phyloP scores from a whole-genome alignment of 2,888 invertebrate species.

The Pelosia muscerda region DNA sequence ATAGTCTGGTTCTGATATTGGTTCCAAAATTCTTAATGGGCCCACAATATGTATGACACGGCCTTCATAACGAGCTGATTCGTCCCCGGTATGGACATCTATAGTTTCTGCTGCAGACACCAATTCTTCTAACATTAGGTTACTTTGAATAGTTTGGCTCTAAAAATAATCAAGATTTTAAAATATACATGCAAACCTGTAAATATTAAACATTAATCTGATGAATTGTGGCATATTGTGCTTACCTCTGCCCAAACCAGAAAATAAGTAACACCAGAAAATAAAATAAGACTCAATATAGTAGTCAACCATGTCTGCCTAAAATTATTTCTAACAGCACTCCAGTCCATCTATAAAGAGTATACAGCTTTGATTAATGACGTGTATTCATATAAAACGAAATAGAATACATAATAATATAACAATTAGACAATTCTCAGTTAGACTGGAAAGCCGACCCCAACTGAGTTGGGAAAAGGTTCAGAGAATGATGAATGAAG shows the following conservation, averaged over 20 bases:
- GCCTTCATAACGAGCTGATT: slow-evolving; percentile 90
- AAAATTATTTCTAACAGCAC: slow-evolving; percentile 85
- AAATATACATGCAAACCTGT: not conserved
- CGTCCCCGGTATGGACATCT: slow-evolving; percentile 90
- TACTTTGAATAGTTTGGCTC: slow-evolving; percentile 93
- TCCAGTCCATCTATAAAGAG: slow-evolving; percentile 72
- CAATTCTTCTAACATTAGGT: slow-evolving; percentile 93
- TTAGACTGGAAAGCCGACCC: too few relatives aligned
- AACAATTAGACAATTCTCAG: too few relatives aligned
- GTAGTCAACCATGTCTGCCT: slow-evolving; percentile 91
- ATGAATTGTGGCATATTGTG: not conserved
- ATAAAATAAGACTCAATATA: slow-evolving; percentile 89
- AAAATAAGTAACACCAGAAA: slow-evolving; percentile 89
- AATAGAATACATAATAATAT: not conserved
- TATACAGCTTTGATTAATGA: not conserved
- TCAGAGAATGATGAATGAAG: too few relatives aligned
- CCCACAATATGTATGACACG: slow-evolving; percentile 93
- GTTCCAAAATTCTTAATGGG: slow-evolving; percentile 91
- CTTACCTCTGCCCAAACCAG: slow-evolving; percentile 95
- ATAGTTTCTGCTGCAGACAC: slow-evolving; percentile 82
- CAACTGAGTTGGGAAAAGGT: too few relatives aligned
- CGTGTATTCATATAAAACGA: not conserved
- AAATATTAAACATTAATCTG: fast-evolving
- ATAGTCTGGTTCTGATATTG: slow-evolving; percentile 94
- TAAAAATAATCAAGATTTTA: slow-evolving; percentile 52